Evolutionary conservation across 2,113 vertebrate genomes (phyloP).

Genomic region (Paracanthobrama guichenoti): DNA sequence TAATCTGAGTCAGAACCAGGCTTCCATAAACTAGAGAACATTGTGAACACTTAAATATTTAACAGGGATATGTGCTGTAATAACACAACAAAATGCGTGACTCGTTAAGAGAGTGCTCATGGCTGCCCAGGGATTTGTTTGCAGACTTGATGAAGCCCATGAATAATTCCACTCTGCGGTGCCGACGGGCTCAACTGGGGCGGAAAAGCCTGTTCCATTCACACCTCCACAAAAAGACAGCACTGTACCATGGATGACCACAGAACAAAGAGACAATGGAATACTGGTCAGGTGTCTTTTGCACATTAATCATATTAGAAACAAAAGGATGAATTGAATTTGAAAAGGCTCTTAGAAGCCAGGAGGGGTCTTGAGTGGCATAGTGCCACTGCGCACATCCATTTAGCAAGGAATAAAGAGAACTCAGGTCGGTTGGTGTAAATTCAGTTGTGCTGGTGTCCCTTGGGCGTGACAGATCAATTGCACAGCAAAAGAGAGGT

Average conservation of each 20-base stretch:
- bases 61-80: conserved; percentile 41
- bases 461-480: conserved; percentile 23
- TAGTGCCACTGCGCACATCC: neutral
- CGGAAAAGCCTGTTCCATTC: conserved; percentile 21
- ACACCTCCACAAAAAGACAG: conserved; percentile 30
- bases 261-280: conserved; percentile 31
- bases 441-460: neutral
- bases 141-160: conserved; percentile 25
- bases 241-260: neutral
- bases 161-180: conserved; percentile 45
- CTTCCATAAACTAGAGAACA: neutral
- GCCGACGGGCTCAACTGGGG: conserved; percentile 25
- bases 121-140: conserved; percentile 40
- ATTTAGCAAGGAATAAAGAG: conserved; percentile 19
- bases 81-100: conserved; percentile 44
- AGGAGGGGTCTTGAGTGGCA: conserved; percentile 26
- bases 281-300: neutral
- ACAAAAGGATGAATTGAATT: conserved; percentile 34
- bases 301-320: conserved; percentile 35
- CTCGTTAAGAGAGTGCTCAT: conserved; percentile 20
- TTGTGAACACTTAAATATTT: conserved; percentile 56
- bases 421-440: conserved; percentile 9
- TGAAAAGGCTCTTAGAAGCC: conserved; percentile 26
- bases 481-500: conserved; percentile 42
- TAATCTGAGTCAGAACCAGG: neutral